Base-by-base conservation (phyloP, 2,888 invertebrate genomes). In the Macrophya alboannulata region DNA sequence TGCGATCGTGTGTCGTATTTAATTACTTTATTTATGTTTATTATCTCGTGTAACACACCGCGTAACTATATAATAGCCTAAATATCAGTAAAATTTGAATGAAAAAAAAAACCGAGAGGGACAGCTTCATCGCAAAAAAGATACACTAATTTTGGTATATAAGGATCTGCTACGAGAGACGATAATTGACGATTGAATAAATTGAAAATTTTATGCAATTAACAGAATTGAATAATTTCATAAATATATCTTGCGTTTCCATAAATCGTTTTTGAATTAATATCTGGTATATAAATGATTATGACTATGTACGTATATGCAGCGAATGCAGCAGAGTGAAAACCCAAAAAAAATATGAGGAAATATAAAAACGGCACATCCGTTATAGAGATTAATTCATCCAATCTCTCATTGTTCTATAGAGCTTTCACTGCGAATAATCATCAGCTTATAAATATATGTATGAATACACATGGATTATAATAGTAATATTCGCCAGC, bases 11-110 rank as follows among this genome's bases (percentile, higher is more conserved):
- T n/a, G 40, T 25, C 37, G 43, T 76, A 55, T 59, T 79, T 79
- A 79, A 79, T 79, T 79, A 59, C 79, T 79, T 59, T 79, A 79
- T 79, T 59, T 79, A 79, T 59, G 59, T 79, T 59, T 59, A 79
- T 79, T 79, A 79, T 59, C 79, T 59, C 55, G 79, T n/a, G 21
- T 37, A 59, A 79, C 40, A 40, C 12, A 10, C 15, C 76, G 25
- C 12, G 76, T 15, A 21, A n/a, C n/a, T 40, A 6, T n/a, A 43
- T 43, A 17, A 43, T 17, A 40, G 71, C 71, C 25, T 25, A 12
- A 62, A 62, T 62, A 25, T 62, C 12, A 62, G 21, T 0, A 10
- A 25, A 62, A 62, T 62, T 62, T 21, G 1, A 8, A 62, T 10
- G 3, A 25, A 31, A 31, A 31, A 31, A 1, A 62, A 62, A 25